Evolutionary conservation across 2,113 vertebrate genomes (phyloP).

Genomic region (Phaethornis superciliosus): DNA sequence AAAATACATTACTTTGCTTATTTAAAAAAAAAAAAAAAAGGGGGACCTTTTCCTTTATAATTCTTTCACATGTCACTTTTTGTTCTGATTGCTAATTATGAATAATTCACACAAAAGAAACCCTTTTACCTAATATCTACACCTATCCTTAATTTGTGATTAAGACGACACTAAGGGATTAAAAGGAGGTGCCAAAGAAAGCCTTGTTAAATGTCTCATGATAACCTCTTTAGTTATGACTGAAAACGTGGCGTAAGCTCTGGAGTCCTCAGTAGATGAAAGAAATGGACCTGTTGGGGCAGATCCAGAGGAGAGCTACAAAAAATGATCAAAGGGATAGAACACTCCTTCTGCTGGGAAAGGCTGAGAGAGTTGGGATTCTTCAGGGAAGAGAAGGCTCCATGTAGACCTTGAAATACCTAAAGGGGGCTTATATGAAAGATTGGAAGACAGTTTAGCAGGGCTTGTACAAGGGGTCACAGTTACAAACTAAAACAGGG

Average conservation of each 20-base stretch:
- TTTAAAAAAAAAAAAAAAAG: not conserved
- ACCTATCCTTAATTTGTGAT: not conserved
- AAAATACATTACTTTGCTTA: not conserved
- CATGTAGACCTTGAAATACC: not conserved
- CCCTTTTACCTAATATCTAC: rapidly evolving
- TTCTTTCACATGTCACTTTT: too few species aligned
- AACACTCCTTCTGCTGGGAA: not conserved
- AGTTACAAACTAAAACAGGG: not conserved
- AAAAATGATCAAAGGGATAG: not conserved
- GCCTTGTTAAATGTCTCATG: not conserved
- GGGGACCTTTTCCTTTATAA: not conserved
- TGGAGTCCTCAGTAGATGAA: not conserved
- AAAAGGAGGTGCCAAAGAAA: not conserved
- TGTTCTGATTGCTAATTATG: not conserved
- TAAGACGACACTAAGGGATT: not conserved
- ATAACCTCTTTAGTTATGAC: not conserved
- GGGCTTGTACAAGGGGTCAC: not conserved
- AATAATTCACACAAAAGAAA: not conserved
- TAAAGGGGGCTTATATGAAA: not conserved
- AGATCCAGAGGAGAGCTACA: not conserved
- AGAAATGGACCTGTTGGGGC: not conserved
- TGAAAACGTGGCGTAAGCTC: not conserved
- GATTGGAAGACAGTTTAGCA: not conserved
- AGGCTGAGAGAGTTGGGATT: too few species aligned
- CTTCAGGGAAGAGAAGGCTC: not conserved